These are phyloP conservation scores for Chloropsis hardwickii DNA, from an alignment of 2,113 vertebrate genomes.

Conservation along the genomic window DNA sequence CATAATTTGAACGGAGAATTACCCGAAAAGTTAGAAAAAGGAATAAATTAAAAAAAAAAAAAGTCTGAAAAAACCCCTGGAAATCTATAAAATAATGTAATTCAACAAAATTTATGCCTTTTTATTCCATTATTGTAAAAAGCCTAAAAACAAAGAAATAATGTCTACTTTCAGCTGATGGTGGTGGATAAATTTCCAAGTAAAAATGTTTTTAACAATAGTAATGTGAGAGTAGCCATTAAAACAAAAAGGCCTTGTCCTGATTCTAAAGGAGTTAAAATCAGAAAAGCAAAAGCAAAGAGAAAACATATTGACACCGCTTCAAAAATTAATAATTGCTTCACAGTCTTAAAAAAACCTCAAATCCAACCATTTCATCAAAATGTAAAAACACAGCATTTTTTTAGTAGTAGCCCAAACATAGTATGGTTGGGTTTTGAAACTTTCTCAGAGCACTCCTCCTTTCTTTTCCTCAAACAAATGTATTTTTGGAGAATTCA, in stretches of 20 bases:
- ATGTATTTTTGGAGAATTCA: background rate
- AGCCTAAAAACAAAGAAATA: too few relatives aligned
- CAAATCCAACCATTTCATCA: background rate
- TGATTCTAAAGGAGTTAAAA: background rate
- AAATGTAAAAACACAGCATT: fast-evolving
- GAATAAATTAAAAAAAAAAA: background rate
- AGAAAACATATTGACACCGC: background rate
- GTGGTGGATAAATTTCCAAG: background rate
- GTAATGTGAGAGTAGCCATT: background rate
- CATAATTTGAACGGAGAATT: background rate
- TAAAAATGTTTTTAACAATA: background rate
- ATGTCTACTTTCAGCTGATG: background rate
- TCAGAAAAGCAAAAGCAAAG: background rate
- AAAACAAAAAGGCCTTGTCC: background rate
- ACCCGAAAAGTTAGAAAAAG: background rate
- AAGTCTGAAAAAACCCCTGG: background rate
- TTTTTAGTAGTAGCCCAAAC: background rate
- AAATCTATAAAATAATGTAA: background rate
- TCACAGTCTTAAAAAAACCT: background rate
- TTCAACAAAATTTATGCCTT: background rate
- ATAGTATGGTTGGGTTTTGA: background rate
- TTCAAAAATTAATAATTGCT: background rate
- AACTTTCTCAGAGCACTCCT: background rate
- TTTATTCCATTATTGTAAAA: background rate
- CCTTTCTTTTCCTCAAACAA: background rate